These are phyloP conservation scores for Melanargia galathea DNA, from an alignment of 2,888 invertebrate species.

Conservation along the genomic window DNA sequence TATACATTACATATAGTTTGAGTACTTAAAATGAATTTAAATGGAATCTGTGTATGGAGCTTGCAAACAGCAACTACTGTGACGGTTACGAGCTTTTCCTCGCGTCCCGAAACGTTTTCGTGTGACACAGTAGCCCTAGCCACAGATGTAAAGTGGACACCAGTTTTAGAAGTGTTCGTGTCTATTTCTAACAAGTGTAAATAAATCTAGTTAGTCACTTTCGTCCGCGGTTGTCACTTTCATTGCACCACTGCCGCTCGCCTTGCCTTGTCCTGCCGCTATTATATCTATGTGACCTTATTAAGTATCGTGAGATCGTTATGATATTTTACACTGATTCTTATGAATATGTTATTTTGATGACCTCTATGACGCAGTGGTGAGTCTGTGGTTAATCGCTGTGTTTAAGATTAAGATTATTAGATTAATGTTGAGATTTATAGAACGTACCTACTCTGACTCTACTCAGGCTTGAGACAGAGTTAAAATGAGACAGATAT, in stretches of 20 bases:
- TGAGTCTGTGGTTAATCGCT: too few relatives aligned
- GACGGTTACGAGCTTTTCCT: not conserved
- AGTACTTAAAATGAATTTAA: too few relatives aligned
- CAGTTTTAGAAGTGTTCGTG: slow-evolving; percentile 73
- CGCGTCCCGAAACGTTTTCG: not conserved
- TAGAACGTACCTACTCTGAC: too few relatives aligned
- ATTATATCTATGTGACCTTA: slow-evolving; percentile 31
- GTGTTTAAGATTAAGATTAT: too few relatives aligned
- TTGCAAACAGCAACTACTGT: too few relatives aligned
- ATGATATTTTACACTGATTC: slow-evolving; percentile 21
- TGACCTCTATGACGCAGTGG: too few relatives aligned
- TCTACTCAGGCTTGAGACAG: too few relatives aligned
- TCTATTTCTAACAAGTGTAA: slow-evolving; percentile 78
- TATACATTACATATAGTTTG: too few relatives aligned
- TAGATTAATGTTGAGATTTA: too few relatives aligned
- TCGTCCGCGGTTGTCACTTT: slow-evolving; percentile 55
- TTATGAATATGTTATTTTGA: slow-evolving; percentile 17
- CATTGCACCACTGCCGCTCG: slow-evolving; percentile 53
- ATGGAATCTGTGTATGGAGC: too few relatives aligned
- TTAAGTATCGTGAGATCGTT: slow-evolving; percentile 23
- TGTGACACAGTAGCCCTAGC: slow-evolving; percentile 3
- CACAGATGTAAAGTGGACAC: slow-evolving; percentile 73
- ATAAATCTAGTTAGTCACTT: slow-evolving; percentile 77
- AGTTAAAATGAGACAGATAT: too few relatives aligned
- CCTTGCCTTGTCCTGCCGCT: slow-evolving; percentile 52